Conservation (phyloP, 2,888 invertebrate species). For the Antheraea assamensis region DNA sequence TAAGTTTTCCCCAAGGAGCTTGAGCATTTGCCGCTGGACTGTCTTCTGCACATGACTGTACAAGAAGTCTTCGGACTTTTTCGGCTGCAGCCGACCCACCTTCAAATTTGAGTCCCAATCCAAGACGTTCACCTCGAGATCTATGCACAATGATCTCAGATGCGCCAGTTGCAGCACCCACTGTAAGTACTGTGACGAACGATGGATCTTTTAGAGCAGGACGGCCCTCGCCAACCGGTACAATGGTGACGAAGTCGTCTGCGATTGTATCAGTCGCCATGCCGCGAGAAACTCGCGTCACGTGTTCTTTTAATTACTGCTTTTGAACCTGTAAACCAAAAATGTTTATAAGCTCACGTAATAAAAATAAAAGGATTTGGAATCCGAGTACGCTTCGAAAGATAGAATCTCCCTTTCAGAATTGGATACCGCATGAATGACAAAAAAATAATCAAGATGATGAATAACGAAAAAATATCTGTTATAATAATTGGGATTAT, state of each 20-base stretch:
- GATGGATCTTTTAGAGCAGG: conserved; percentile 58
- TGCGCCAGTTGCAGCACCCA: conserved; percentile 77
- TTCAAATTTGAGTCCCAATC: conserved; percentile 95
- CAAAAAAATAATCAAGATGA: conserved; percentile 34
- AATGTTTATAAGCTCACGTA: conserved; percentile 67
- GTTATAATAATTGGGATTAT: conserved; percentile 2
- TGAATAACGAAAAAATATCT: conserved; percentile 43
- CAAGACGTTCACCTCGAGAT: conserved; percentile 93
- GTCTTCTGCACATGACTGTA: conserved; percentile 93
- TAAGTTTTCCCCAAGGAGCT: conserved; percentile 91
- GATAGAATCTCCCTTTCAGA: conserved; percentile 73
- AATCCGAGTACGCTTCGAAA: conserved; percentile 54
- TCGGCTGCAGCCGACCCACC: conserved; percentile 93
- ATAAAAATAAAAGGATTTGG: conserved; percentile 43
- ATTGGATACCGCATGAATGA: conserved; percentile 61
- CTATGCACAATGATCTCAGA: conserved; percentile 92
- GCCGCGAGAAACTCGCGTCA: conserved; percentile 64
- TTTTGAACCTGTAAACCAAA: conserved; percentile 73
- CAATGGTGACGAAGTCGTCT: conserved; percentile 83
- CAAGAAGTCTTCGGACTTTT: conserved; percentile 90
- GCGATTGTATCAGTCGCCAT: conserved; percentile 74
- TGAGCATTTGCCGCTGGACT: conserved; percentile 93
- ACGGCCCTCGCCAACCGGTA: conserved; percentile 80
- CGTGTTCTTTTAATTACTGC: conserved; percentile 51
- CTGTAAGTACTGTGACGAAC: conserved; percentile 84